phyloP scores from a whole-genome alignment of 2,888 invertebrate genomes.

The Drosophila sordidapex region DNA sequence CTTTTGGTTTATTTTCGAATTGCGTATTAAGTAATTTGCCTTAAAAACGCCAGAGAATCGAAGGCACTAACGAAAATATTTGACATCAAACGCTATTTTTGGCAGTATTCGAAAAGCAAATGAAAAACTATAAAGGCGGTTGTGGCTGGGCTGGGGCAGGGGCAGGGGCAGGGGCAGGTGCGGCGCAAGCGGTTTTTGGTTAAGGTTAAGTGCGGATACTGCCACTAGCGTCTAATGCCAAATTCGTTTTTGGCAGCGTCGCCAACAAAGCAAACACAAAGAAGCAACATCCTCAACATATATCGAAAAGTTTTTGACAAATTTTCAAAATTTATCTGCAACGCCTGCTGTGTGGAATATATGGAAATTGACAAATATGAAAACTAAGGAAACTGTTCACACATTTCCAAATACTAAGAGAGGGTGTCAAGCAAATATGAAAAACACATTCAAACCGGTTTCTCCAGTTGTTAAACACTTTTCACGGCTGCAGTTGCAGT shows the following conservation, averaged over 20 bases:
- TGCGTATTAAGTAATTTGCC: conserved; percentile 65
- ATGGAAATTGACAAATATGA: conserved; percentile 21
- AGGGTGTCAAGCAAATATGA: conserved; percentile 4
- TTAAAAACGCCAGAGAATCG: conserved; percentile 32
- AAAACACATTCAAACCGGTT: conserved; percentile 44
- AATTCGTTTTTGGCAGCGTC: conserved; percentile 63
- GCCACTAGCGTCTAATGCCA: conserved; percentile 51
- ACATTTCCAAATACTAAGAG: background rate
- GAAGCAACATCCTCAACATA: conserved; percentile 18
- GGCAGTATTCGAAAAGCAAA: conserved; percentile 25
- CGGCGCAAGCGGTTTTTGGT: conserved; percentile 32
- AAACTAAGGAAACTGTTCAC: conserved; percentile 41
- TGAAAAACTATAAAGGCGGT: background rate
- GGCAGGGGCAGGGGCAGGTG: background rate
- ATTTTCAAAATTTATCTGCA: conserved; percentile 62
- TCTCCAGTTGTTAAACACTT: conserved; percentile 25
- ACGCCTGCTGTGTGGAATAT: conserved; percentile 20
- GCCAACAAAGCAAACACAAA: conserved; percentile 52
- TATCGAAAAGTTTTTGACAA: conserved; percentile 58
- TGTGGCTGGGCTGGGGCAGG: no score
- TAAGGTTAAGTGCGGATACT: conserved; percentile 73
- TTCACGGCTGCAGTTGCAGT: conserved; percentile 22
- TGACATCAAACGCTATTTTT: conserved; percentile 63
- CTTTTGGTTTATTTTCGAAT: conserved; percentile 36
- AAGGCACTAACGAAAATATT: conserved; percentile 23